Conservation (phyloP, 1,140 invertebrate species). For the Papilio polytes region DNA sequence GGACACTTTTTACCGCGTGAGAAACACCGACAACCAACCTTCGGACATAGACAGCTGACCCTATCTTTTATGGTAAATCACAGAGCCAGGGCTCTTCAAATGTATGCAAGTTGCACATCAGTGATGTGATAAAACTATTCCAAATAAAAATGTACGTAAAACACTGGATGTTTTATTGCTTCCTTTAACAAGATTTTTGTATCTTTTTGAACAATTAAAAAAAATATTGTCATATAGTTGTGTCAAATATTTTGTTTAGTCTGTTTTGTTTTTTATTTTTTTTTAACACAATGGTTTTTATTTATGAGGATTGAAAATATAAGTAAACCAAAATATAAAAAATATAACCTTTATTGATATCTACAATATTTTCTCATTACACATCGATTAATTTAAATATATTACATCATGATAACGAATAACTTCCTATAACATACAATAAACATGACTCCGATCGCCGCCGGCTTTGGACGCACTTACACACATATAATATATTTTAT, state of each 20-base stretch:
- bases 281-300: too few relatives aligned
- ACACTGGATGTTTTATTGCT: too few relatives aligned
- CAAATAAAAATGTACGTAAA: too few relatives aligned
- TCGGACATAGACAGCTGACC: conserved; percentile 49
- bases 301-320: background rate
- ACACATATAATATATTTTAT: conserved; percentile 43
- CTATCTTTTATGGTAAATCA: conserved; percentile 48
- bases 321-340: conserved; percentile 40
- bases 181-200: too few relatives aligned
- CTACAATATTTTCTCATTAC: conserved; percentile 73
- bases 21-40: conserved; percentile 56
- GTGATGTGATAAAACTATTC: background rate
- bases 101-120: background rate
- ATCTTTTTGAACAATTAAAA: too few relatives aligned
- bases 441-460: conserved; percentile 75
- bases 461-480: conserved; percentile 66
- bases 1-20: conserved; percentile 67
- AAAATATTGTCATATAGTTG: too few relatives aligned
- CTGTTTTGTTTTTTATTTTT: too few relatives aligned
- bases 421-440: conserved; percentile 61
- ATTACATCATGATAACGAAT: conserved; percentile 73
- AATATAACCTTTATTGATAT: conserved; percentile 76
- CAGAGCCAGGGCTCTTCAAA: background rate
- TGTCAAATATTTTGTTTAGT: too few relatives aligned
- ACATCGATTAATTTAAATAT: conserved; percentile 73